Evolutionary conservation across 2,888 invertebrate genomes (phyloP).

Genomic region (Polydrusus tereticollis): DNA sequence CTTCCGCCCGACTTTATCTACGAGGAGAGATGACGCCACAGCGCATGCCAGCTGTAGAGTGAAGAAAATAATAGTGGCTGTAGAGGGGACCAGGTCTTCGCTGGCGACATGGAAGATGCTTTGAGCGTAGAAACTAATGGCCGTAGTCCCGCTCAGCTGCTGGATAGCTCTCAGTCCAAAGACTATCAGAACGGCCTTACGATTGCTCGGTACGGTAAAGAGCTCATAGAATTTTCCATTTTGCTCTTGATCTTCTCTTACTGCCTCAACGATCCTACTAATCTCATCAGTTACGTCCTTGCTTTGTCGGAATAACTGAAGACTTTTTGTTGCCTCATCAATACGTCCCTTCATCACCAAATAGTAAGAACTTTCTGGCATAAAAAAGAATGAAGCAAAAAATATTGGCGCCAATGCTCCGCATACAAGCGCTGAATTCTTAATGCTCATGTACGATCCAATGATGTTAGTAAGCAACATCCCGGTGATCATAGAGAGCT

Average conservation of each 20-base stretch:
- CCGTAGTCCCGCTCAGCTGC: constrained; percentile 73
- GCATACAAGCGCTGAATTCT: constrained; percentile 68
- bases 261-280: constrained; percentile 58
- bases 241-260: constrained; percentile 67
- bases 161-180: constrained; percentile 72
- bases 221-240: constrained; percentile 71
- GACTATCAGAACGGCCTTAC: constrained; percentile 75
- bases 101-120: constrained; percentile 66
- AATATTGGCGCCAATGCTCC: constrained; percentile 67
- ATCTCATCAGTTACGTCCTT: constrained; percentile 68
- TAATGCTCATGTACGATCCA: constrained; percentile 68
- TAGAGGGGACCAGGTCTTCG: constrained; percentile 64
- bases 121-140: constrained; percentile 74
- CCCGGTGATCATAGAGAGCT: constrained; percentile 69
- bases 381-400: constrained; percentile 68
- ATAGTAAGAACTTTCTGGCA: constrained; percentile 74
- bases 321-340: constrained; percentile 67
- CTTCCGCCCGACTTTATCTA: constrained; percentile 71
- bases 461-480: constrained; percentile 70
- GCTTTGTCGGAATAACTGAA: constrained; percentile 68
- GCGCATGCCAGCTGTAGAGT: constrained; percentile 72
- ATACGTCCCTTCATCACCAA: constrained; percentile 66
- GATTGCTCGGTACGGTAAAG: constrained; percentile 71
- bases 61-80: constrained; percentile 61
- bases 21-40: constrained; percentile 71